A percentile compares a stretch with the other conserved stretches of the same genome.
These are phyloP conservation scores for Herminia tarsipennalis DNA, from an alignment of 2,888 invertebrate genomes.

Conservation along the genomic window DNA sequence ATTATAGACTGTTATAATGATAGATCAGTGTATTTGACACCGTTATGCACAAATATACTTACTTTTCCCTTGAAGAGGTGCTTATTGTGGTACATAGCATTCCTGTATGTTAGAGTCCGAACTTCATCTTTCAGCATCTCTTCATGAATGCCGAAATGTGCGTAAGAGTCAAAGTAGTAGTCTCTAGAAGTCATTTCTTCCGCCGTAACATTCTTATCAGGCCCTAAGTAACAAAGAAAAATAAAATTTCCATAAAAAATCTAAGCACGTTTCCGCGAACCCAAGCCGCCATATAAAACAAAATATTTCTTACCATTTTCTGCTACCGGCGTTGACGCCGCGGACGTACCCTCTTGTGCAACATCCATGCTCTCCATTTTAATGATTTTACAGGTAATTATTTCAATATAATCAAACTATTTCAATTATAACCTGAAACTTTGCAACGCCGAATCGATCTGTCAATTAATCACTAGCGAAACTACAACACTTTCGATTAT, in stretches of 20 bases:
- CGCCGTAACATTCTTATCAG: conserved; percentile 87
- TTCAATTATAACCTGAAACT: conserved; percentile 73
- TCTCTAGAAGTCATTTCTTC: conserved; percentile 99
- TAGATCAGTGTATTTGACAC: too few species aligned
- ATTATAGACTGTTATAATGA: too few species aligned
- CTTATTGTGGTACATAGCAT: conserved; percentile 99
- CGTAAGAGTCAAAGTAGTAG: conserved; percentile 99
- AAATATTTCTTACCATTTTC: conserved; percentile 75
- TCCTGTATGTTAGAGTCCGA: conserved; percentile 98
- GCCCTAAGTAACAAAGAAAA: conserved; percentile 59
- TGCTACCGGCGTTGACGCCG: conserved; percentile 71
- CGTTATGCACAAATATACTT: conserved; percentile 39
- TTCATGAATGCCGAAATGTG: conserved; percentile 99
- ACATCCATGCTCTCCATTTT: conserved; percentile 84
- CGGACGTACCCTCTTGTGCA: conserved; percentile 75
- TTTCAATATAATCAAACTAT: conserved; percentile 51
- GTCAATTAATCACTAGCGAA: conserved; percentile 52
- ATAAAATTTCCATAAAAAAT: conserved; percentile 48
- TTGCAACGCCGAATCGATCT: conserved; percentile 74
- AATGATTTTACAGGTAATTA: conserved; percentile 52
- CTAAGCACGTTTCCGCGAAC: conserved; percentile 72
- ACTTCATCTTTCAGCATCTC: conserved; percentile 99
- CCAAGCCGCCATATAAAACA: conserved; percentile 47
- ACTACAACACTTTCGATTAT: conserved; percentile 32
- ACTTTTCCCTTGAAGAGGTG: conserved; percentile 97